phyloP scores from a whole-genome alignment of 2,888 invertebrate species.

The Panopea generosa region DNA sequence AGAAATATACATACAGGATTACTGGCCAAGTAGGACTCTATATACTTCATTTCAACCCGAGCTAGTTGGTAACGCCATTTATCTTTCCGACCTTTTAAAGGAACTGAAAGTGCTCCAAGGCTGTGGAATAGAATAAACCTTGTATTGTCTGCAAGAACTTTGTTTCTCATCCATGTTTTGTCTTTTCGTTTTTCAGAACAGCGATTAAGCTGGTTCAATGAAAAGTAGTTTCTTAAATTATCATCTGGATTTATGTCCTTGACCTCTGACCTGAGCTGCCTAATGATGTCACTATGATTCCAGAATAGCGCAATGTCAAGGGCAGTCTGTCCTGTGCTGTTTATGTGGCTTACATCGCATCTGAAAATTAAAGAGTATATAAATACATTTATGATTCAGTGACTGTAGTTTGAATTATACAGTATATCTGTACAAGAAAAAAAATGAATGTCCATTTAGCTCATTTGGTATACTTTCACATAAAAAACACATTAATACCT shows the following conservation, averaged over 20 bases:
- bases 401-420: too few species aligned
- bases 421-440: too few species aligned
- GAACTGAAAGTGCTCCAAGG: constrained; percentile 70
- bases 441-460: neutral
- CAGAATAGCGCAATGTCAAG: constrained; percentile 83
- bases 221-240: constrained; percentile 79
- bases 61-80: constrained; percentile 65
- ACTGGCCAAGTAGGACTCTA: constrained; percentile 65
- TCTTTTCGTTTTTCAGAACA: constrained; percentile 81
- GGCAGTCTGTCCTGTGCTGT: constrained; percentile 83
- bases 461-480: neutral
- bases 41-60: constrained; percentile 67
- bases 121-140: constrained; percentile 80
- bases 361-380: constrained; percentile 72
- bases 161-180: constrained; percentile 75
- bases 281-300: constrained; percentile 77
- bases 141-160: constrained; percentile 68
- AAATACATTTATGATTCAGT: too few species aligned
- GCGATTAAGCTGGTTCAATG: constrained; percentile 79
- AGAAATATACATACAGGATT: constrained; percentile 78
- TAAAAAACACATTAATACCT: too few species aligned
- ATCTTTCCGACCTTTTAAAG: constrained; percentile 45
- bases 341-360: constrained; percentile 77
- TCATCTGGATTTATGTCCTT: constrained; percentile 66
- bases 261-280: constrained; percentile 64